Conservation (phyloP, 2,888 invertebrate species). For the Lithophane socia region DNA sequence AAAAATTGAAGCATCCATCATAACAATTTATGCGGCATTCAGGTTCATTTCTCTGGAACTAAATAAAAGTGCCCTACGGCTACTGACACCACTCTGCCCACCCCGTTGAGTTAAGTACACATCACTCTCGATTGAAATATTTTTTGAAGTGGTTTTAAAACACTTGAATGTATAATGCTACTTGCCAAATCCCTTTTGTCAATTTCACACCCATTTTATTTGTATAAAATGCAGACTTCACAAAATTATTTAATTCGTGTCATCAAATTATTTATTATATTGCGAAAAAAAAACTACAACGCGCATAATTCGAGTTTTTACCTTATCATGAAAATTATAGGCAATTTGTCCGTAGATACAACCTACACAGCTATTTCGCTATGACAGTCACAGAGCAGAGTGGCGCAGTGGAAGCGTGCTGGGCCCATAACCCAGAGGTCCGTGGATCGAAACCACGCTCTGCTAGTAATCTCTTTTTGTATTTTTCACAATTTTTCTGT, state of each 20-base stretch:
- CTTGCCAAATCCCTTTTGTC: constrained; percentile 1
- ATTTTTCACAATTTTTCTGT: constrained; percentile 43
- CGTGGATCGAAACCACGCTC: constrained; percentile 97
- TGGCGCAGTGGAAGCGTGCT: constrained; percentile 96
- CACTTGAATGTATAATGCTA: constrained; percentile 60
- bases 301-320: not conserved
- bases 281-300: not conserved
- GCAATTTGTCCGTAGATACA: not conserved
- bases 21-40: constrained; percentile 53
- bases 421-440: constrained; percentile 97
- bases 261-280: no score
- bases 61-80: constrained; percentile 73
- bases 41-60: constrained; percentile 56
- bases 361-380: constrained; percentile 67
- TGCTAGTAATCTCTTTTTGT: constrained; percentile 86
- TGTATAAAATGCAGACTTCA: no score
- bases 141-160: constrained; percentile 72
- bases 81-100: constrained; percentile 74
- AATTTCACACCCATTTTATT: not conserved
- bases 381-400: constrained; percentile 82
- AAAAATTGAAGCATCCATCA: constrained; percentile 27
- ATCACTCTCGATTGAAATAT: constrained; percentile 63
- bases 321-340: fast-evolving
- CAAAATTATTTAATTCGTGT: not conserved
- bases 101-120: constrained; percentile 64